Percentiles rank a stretch among this genome's conserved stretches.
These are phyloP conservation scores for Emys orbicularis DNA, from an alignment of 2,797 vertebrate species.

Conservation along the genomic window DNA sequence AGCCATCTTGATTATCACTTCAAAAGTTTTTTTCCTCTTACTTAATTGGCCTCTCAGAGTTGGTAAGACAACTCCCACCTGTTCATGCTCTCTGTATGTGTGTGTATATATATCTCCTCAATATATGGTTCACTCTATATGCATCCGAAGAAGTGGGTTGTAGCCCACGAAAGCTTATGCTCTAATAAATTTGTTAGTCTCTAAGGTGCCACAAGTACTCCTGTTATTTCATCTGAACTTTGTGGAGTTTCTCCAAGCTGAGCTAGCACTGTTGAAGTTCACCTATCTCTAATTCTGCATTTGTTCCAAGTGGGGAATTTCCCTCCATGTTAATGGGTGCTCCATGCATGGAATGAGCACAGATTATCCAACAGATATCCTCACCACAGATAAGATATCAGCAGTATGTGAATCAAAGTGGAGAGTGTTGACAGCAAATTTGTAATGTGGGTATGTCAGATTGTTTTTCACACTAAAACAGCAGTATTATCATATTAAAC, in stretches of 20 bases:
- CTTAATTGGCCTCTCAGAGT: too few species aligned
- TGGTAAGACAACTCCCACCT: too few species aligned
- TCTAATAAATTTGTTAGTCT: too few species aligned
- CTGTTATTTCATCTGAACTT: slow-evolving; percentile 80
- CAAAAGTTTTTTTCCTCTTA: too few species aligned
- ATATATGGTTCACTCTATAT: too few species aligned
- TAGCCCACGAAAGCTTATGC: too few species aligned
- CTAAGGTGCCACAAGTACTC: too few species aligned
- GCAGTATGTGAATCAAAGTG: background rate
- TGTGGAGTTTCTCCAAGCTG: slow-evolving; percentile 64
- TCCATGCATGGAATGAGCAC: background rate
- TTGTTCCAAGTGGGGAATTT: background rate
- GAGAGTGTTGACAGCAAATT: background rate
- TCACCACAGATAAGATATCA: background rate
- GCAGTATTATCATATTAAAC: background rate
- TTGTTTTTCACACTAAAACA: slow-evolving; percentile 9
- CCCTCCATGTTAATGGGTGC: slow-evolving; percentile 45
- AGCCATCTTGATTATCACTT: too few species aligned
- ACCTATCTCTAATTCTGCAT: slow-evolving; percentile 56
- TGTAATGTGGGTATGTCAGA: background rate
- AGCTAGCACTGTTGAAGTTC: slow-evolving; percentile 64
- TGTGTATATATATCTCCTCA: too few species aligned
- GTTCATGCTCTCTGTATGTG: too few species aligned
- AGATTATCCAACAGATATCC: slow-evolving; percentile 32
- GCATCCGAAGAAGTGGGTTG: too few species aligned